phyloP scores from a whole-genome alignment of 1,140 invertebrate genomes.

The Camponotus pennsylvanicus region DNA sequence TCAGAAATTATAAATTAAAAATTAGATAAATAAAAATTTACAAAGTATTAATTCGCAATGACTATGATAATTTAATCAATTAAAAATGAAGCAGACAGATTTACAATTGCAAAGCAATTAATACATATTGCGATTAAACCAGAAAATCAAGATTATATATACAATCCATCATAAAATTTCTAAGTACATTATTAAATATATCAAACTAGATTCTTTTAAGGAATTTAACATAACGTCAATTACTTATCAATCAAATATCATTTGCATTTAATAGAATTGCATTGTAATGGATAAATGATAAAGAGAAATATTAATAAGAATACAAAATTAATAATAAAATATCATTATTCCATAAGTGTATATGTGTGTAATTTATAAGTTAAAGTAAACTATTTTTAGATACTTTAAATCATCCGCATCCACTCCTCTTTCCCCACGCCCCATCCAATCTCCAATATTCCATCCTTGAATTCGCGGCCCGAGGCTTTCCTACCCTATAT shows the following conservation, averaged over 20 bases:
- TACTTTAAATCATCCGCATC: conserved; percentile 80
- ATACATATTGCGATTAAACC: conserved; percentile 5
- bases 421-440: conserved; percentile 17
- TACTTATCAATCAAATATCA: not conserved
- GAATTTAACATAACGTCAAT: not conserved
- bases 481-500: conserved; percentile 83
- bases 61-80: not conserved
- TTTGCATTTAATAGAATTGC: conserved; percentile 1
- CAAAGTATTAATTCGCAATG: not conserved
- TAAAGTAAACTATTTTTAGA: conserved; percentile 31
- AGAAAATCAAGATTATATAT: not conserved
- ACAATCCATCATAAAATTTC: not conserved
- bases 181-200: not conserved
- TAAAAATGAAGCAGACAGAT: not conserved
- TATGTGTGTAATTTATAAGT: not conserved
- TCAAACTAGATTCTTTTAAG: not conserved
- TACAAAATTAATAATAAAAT: conserved; percentile 15
- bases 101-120: not conserved
- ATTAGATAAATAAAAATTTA: not conserved
- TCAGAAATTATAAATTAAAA: conserved; percentile 19
- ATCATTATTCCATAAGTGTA: not conserved
- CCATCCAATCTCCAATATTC: conserved; percentile 69
- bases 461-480: conserved; percentile 77
- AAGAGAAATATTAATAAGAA: not conserved
- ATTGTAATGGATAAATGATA: not conserved